Percentiles rank a stretch among this genome's conserved stretches.
Conservation (phyloP, 2,113 vertebrate species). For the Prolemur simus region DNA sequence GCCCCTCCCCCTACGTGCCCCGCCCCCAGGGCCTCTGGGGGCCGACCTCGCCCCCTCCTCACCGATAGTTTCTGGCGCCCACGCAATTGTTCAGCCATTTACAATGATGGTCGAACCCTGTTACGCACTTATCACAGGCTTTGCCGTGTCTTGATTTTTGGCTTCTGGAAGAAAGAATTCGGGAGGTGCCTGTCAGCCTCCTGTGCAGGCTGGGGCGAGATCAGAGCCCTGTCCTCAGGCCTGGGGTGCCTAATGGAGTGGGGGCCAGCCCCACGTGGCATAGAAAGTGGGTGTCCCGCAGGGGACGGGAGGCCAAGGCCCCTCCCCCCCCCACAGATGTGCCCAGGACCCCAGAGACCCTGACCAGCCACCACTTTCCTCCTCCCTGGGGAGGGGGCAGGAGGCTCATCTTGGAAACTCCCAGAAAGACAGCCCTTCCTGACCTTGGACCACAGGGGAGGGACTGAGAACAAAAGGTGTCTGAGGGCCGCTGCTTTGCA, state of each 20-base stretch:
- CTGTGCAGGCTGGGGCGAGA: fast-evolving
- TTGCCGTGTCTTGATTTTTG: conserved; percentile 88
- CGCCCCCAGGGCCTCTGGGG: neutral
- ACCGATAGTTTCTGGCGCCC: conserved; percentile 89
- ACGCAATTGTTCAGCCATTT: conserved; percentile 91
- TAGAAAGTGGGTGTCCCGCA: neutral
- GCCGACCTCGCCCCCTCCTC: conserved; percentile 26
- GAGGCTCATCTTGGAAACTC: neutral
- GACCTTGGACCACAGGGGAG: neutral
- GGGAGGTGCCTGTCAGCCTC: neutral
- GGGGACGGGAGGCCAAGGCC: too few relatives aligned
- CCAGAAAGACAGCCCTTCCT: neutral
- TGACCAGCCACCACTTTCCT: neutral
- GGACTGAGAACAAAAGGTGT: neutral
- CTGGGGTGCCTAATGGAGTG: too few relatives aligned
- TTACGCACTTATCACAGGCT: conserved; percentile 89
- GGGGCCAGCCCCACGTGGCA: neutral
- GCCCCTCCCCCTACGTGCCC: neutral
- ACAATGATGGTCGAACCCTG: conserved; percentile 90
- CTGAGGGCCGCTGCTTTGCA: neutral
- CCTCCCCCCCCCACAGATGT: too few relatives aligned
- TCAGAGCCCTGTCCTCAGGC: too few relatives aligned
- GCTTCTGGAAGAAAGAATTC: conserved; percentile 74
- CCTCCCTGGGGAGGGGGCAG: too few relatives aligned
- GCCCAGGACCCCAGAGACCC: too few relatives aligned